phyloP scores from a whole-genome alignment of 64 coral and sea anemone genomes.

The Cladopsammia gracilis region DNA sequence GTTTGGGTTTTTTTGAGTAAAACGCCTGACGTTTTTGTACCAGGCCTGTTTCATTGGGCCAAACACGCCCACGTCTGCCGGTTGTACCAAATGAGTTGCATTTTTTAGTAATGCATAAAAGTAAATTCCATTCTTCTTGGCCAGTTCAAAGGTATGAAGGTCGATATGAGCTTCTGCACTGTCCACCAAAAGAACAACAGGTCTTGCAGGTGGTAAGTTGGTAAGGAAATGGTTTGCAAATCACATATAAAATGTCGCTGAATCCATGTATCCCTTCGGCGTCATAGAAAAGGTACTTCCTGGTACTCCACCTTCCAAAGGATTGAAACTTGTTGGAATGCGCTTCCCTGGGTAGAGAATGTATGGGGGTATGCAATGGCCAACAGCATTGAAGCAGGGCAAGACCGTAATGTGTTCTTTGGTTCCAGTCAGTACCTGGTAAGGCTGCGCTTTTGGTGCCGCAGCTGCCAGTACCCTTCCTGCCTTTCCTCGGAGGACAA shows the following conservation, averaged over 20 bases:
- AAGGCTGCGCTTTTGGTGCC: conserved; percentile 19
- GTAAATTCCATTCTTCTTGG: conserved; percentile 24
- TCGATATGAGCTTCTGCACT: conserved; percentile 28
- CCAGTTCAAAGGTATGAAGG: conserved; percentile 31
- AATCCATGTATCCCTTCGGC: conserved; percentile 44
- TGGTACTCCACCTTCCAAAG: conserved; percentile 41
- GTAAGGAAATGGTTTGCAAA: conserved; percentile 54
- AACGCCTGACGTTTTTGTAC: conserved; percentile 34
- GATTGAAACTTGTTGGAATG: conserved; percentile 59
- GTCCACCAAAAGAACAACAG: conserved; percentile 25
- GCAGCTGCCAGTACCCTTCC: conserved; percentile 57
- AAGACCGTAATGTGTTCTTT: conserved; percentile 64
- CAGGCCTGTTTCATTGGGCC: conserved; percentile 37
- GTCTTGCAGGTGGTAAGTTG: conserved; percentile 40
- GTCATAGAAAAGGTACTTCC: conserved; percentile 52
- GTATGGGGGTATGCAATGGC: conserved; percentile 62
- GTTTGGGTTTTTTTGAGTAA: not conserved
- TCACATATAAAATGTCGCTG: conserved; percentile 58
- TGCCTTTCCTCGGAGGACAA: not conserved
- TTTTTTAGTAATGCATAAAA: conserved; percentile 51
- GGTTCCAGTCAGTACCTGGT: conserved; percentile 28
- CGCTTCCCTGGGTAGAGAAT: conserved; percentile 44
- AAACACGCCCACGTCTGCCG: conserved; percentile 32
- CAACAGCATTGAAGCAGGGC: conserved; percentile 67
- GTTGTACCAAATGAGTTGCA: too few species aligned